A percentile compares a stretch with the other conserved stretches of the same genome.
Conservation (phyloP, 2,888 invertebrate species). For the Tinea pellionella region DNA sequence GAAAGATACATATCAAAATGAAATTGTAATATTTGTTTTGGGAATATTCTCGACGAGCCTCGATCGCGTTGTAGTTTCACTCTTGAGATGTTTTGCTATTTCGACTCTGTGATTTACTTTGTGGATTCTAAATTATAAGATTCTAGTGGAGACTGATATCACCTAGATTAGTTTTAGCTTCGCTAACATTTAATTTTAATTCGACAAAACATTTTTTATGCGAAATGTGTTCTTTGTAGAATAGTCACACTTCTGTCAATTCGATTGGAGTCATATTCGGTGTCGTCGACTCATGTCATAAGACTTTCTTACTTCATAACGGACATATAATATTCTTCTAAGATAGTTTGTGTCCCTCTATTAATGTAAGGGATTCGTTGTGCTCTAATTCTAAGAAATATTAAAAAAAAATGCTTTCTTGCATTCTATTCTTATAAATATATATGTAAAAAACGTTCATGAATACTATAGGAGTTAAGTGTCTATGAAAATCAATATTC, state of each 20-base stretch:
- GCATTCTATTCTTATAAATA: constrained; percentile 68
- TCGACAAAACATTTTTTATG: constrained; percentile 41
- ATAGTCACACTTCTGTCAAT: constrained; percentile 41
- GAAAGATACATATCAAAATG: constrained; percentile 63
- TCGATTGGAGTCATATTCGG: background rate
- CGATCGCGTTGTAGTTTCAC: constrained; percentile 33
- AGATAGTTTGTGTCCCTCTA: constrained; percentile 52
- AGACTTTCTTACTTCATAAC: constrained; percentile 11
- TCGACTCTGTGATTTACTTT: constrained; percentile 68
- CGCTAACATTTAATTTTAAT: constrained; percentile 43
- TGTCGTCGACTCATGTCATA: background rate
- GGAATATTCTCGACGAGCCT: background rate
- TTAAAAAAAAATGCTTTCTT: constrained; percentile 55
- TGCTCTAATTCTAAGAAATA: constrained; percentile 54
- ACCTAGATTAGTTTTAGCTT: constrained; percentile 69
- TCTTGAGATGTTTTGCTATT: constrained; percentile 57
- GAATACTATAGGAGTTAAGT: constrained; percentile 52
- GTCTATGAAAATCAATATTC: constrained; percentile 58
- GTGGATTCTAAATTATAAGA: constrained; percentile 68
- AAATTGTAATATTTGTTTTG: background rate
- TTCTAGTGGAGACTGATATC: constrained; percentile 69
- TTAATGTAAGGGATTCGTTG: constrained; percentile 52
- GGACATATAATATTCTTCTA: constrained; percentile 44
- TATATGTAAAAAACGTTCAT: constrained; percentile 61
- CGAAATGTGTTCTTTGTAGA: constrained; percentile 1